Evolutionary conservation across 2,888 invertebrate genomes (phyloP), one percentile per base, ranked within the genome.

Genomic region (Torymus auratus): DNA sequence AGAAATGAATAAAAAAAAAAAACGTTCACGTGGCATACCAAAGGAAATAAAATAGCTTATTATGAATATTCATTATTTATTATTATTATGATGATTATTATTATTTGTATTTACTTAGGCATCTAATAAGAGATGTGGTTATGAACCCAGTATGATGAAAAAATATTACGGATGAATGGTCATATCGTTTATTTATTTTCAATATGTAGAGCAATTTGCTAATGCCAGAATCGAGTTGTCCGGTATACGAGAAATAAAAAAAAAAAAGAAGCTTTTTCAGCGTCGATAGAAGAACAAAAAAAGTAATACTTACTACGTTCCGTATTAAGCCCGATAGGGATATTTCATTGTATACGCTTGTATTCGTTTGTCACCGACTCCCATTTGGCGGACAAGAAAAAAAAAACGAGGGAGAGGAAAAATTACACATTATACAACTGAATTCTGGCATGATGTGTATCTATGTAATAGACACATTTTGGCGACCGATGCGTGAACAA

Each of bases 391-490:
- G 7, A 10, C 5, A 41, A 5, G 7, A 10, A 41, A 41, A 41
- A 41, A 7, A 4, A 41, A 4, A 7, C 5, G 7, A 41, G 41
- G 7, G 7, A 7, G 41, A 7, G 41, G 41, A 41, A 41, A 41
- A 20, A 41, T 41, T 0, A 41, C 41, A 41, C 41, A 41, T 7
- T 20, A 20, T 50, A 81, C 75, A 68, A 85, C 85, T 87, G 86
- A 88, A 88, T 88, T 88, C 85, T 88, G 88, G 85, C 87, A 86
- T 86, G 81, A 86, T 86, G 88, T 87, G 87, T 85, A 86, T 82
- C 86, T 88, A 88, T 88, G 85, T 87, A 88, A 88, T 88, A 87
- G 88, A 87, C 86, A 87, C 88, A 87, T 86, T 41, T 41, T 86
- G 72, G 67, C 81, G 85, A 87, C 86, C 85, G 85, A 86, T 85